Percentiles rank a stretch among this genome's conserved stretches.
Conservation (phyloP, 1,140 invertebrate species). For the Elymnias hypermnestra region DNA sequence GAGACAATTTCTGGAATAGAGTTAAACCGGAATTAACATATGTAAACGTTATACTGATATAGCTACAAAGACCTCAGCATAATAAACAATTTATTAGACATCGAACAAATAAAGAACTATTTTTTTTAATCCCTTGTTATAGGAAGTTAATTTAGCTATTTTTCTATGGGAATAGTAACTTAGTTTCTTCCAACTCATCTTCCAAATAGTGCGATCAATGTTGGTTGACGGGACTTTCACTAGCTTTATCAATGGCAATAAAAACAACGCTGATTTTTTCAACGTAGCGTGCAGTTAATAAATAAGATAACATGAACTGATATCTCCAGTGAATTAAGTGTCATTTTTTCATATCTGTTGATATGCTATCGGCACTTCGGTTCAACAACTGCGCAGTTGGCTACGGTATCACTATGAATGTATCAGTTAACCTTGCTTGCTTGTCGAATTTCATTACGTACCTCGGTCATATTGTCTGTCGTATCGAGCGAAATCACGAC, state of each 20-base stretch:
- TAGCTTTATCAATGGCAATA: conserved; percentile 2
- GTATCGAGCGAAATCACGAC: not conserved
- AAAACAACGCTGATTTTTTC: not conserved
- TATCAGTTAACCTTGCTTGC: conserved; percentile 7
- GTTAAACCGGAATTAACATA: no score
- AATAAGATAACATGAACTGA: not conserved
- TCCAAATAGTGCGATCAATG: no score
- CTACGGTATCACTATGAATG: not conserved
- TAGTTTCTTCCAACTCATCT: no score
- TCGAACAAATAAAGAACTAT: no score
- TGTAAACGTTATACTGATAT: no score
- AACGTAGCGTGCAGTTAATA: conserved; percentile 1
- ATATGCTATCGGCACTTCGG: conserved; percentile 6
- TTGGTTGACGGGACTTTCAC: no score
- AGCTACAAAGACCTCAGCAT: no score
- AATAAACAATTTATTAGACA: no score
- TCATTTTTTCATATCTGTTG: conserved; percentile 3
- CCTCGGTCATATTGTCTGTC: conserved; percentile 3
- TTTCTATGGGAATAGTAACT: no score
- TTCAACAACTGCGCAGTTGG: conserved; percentile 10
- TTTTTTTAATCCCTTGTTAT: no score
- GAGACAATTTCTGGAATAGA: no score
- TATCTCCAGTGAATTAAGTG: conserved; percentile 5
- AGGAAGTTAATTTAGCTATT: no score
- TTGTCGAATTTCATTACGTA: conserved; percentile 6